Conservation (phyloP, 2,113 vertebrate genomes). For the Otocyon megalotis region DNA sequence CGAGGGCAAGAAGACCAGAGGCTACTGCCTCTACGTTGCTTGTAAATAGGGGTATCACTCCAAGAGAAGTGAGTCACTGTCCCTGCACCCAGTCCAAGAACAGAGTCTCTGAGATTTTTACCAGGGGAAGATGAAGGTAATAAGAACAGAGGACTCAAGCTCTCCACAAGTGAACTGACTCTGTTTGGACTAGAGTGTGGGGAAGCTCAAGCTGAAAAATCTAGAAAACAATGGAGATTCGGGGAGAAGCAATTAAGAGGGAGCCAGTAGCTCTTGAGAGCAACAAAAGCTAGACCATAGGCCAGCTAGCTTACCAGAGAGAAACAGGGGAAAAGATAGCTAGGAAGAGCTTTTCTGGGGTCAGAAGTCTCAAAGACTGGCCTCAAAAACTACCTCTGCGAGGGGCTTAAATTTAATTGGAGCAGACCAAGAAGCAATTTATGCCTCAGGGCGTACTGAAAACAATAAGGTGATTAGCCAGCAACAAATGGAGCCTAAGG, state of each 20-base stretch:
- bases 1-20: background rate
- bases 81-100: background rate
- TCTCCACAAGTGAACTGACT: background rate
- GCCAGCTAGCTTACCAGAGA: background rate
- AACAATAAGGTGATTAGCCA: slow-evolving; percentile 4
- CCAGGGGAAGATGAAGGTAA: background rate
- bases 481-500: background rate
- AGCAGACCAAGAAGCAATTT: slow-evolving; percentile 29
- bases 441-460: background rate
- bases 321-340: background rate
- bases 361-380: slow-evolving; percentile 11
- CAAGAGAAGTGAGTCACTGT: background rate
- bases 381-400: background rate
- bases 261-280: background rate
- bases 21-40: background rate
- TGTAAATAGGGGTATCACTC: background rate
- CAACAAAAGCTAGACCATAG: background rate
- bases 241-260: background rate
- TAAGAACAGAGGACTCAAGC: background rate
- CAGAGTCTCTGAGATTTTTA: background rate
- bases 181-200: slow-evolving; percentile 2
- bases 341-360: background rate
- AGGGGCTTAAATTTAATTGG: background rate
- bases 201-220: slow-evolving; percentile 3
- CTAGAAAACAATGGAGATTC: slow-evolving; percentile 51